phyloP scores from a whole-genome alignment of 2,797 vertebrate genomes.

The Valencia hispanica region DNA sequence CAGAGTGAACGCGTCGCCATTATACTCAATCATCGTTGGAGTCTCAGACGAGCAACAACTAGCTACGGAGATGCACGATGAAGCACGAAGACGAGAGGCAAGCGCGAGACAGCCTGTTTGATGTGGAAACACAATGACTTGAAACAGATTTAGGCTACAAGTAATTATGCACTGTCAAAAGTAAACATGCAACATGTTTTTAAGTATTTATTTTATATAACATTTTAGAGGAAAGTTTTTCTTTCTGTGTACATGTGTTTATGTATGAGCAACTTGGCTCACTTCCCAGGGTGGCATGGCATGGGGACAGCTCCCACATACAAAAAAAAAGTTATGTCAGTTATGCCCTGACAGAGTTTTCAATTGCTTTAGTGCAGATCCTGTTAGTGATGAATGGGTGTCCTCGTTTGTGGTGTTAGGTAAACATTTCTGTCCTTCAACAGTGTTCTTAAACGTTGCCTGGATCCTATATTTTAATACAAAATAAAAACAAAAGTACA shows the following conservation, averaged over 20 bases:
- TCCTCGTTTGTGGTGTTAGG: not conserved
- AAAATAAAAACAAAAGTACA: not conserved
- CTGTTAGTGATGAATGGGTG: not conserved
- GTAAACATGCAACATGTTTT: not conserved
- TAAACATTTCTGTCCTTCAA: not conserved
- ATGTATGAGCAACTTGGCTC: not conserved
- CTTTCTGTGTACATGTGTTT: not conserved
- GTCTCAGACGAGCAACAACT: slow-evolving; percentile 69
- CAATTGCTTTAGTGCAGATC: not conserved
- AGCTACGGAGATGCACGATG: slow-evolving; percentile 65
- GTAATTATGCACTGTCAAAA: not conserved
- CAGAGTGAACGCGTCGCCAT: slow-evolving; percentile 81
- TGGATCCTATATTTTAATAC: not conserved
- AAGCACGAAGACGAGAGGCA: slow-evolving; percentile 63
- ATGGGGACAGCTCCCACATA: not conserved
- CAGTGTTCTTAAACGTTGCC: not conserved
- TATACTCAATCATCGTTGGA: slow-evolving; percentile 82
- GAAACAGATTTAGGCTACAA: not conserved
- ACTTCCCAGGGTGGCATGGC: not conserved
- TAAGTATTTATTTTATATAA: not conserved
- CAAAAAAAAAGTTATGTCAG: not conserved
- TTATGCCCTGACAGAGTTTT: not conserved
- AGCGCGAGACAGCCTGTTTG: not conserved
- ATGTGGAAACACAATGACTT: not conserved
- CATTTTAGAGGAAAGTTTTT: not conserved